Evolutionary conservation across 2,888 invertebrate species (phyloP).

Genomic region (Plebejus melissa): DNA sequence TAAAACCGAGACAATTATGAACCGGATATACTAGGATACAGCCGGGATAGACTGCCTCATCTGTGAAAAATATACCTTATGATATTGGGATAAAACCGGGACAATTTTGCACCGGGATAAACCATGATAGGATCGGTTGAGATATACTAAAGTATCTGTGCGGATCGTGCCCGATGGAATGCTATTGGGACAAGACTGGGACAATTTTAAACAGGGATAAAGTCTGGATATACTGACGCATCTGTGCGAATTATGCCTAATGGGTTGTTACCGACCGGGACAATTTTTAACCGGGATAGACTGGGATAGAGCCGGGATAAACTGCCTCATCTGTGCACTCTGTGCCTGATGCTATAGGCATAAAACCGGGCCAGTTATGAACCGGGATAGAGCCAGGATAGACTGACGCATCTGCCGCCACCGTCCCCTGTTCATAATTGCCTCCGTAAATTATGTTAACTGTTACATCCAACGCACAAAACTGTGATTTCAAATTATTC

Average conservation of each 20-base stretch:
- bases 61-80: neutral
- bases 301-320: neutral
- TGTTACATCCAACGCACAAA: neutral
- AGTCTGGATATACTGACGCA: no score
- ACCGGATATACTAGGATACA: neutral
- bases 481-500: slow-evolving; percentile 16
- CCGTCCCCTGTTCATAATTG: slow-evolving; percentile 19
- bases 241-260: no score
- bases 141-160: neutral
- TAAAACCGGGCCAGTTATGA: neutral
- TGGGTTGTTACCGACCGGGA: neutral
- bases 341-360: no score
- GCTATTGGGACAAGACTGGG: neutral
- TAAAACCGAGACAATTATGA: neutral
- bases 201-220: no score
- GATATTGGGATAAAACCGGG: no score
- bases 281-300: neutral
- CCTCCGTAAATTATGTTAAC: neutral
- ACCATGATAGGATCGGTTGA: no score
- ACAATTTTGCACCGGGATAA: no score
- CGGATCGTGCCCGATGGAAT: no score
- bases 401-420: neutral
- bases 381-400: neutral
- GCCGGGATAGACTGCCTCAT: neutral
- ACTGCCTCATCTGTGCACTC: neutral